Base-by-base conservation (phyloP, 2,888 invertebrate species). In the Steinernema scapterisci region DNA sequence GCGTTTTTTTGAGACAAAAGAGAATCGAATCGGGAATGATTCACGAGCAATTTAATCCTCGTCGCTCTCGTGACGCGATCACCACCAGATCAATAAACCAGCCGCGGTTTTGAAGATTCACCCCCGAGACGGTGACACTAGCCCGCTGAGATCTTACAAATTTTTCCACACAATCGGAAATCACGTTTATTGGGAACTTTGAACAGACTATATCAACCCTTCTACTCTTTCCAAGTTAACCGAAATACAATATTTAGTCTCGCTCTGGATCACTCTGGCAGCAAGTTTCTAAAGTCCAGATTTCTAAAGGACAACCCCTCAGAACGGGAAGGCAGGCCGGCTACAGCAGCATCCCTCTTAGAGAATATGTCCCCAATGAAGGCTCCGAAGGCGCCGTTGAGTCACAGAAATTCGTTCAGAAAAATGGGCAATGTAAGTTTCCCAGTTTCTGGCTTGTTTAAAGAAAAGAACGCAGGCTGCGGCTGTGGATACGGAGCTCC, bases 401-500 rank as follows among this genome's bases (percentile, higher is more conserved):
- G 3, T 31, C 27, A 16, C 63, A 27, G 63, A 63, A 63, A 13
- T 16, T 3, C 19, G 38, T 63, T 27, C 63, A 63, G 31, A 63
- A 63, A 13, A 23, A 27, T 9, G 63, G 27, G 6, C 16, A 23
- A 27, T 63, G 63, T 63, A 31, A 63, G 63, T 63, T n/a, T n/a
- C n/a, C n/a, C n/a, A n/a, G n/a, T n/a, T n/a, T n/a, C n/a, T n/a
- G n/a, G n/a, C n/a, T n/a, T n/a, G n/a, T n/a, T n/a, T 48, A n/a
- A n/a, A n/a, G n/a, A n/a, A n/a, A n/a, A n/a, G n/a, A n/a, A n/a
- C n/a, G n/a, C n/a, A 83, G 83, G 83, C 51, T 83, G 83, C 46
- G 83, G 83, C 7, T 83, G 83, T 73, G 80, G 81, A 5, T 77
- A 82, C 25, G 83, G 83, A 21, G 74, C 81, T 19, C 81, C 81